phyloP scores from a whole-genome alignment of 2,888 invertebrate genomes.

The Tenodera sinensis region DNA sequence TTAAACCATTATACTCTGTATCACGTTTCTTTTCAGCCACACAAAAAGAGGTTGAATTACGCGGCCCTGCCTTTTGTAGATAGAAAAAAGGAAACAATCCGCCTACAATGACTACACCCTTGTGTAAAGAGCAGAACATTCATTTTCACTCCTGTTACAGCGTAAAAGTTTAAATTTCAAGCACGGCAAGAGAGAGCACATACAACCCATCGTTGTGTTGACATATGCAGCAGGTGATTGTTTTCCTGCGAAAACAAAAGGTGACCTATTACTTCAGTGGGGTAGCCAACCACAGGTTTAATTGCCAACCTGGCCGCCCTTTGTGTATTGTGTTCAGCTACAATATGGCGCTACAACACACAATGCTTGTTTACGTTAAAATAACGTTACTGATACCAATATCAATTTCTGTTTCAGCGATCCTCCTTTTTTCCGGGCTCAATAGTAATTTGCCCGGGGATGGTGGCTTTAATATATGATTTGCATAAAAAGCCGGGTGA shows the following conservation, averaged over 20 bases:
- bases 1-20: too few species aligned
- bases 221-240: not conserved
- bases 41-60: too few species aligned
- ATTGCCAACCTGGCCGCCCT: not conserved
- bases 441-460: not conserved
- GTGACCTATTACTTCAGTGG: not conserved
- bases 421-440: not conserved
- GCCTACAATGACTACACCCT: not conserved
- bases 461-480: not conserved
- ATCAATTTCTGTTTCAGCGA: not conserved
- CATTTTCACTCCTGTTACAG: not conserved
- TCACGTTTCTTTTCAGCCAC: too few species aligned
- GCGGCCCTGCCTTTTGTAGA: too few species aligned
- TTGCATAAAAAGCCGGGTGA: not conserved
- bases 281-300: not conserved
- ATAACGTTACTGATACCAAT: not conserved
- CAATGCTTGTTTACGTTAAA: not conserved
- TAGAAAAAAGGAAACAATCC: too few species aligned
- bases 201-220: not conserved
- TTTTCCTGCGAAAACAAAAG: not conserved
- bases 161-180: not conserved
- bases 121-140: not conserved
- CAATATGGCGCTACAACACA: not conserved
- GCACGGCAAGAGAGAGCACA: not conserved
- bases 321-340: not conserved